A percentile compares a stretch with the other conserved stretches of the same genome.
phyloP scores from a whole-genome alignment of 2,113 vertebrate species.

The Hydropotes inermis region DNA sequence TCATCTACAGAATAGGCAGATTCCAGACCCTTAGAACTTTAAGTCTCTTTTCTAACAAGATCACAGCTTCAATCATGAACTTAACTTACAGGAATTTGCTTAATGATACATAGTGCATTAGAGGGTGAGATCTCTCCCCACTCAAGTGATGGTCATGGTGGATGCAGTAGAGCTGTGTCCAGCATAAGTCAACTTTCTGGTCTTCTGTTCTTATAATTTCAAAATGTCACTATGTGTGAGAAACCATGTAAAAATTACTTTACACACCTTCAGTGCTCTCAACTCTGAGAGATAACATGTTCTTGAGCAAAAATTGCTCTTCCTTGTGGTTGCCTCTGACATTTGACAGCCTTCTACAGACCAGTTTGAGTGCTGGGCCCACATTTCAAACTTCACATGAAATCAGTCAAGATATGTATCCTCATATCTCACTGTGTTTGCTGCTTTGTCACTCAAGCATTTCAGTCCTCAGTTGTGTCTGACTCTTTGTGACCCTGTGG shows the following conservation, averaged over 20 bases:
- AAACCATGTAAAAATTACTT: neutral
- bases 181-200: neutral
- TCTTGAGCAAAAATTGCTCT: neutral
- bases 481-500: neutral
- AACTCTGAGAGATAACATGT: neutral
- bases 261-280: neutral
- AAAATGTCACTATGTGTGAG: neutral
- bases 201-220: neutral
- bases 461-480: neutral
- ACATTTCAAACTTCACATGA: neutral
- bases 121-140: neutral
- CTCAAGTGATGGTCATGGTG: fast-evolving
- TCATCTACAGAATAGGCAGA: neutral
- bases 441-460: neutral
- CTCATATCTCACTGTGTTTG: neutral
- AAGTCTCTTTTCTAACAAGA: neutral
- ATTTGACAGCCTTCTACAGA: neutral
- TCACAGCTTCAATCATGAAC: neutral
- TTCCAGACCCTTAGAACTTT: neutral
- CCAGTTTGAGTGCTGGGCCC: neutral
- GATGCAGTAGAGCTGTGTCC: neutral
- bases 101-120: neutral
- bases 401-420: neutral
- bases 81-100: neutral
- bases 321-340: neutral